Conservation (phyloP, 2,797 vertebrate species). For the Acipenser oxyrinchus region DNA sequence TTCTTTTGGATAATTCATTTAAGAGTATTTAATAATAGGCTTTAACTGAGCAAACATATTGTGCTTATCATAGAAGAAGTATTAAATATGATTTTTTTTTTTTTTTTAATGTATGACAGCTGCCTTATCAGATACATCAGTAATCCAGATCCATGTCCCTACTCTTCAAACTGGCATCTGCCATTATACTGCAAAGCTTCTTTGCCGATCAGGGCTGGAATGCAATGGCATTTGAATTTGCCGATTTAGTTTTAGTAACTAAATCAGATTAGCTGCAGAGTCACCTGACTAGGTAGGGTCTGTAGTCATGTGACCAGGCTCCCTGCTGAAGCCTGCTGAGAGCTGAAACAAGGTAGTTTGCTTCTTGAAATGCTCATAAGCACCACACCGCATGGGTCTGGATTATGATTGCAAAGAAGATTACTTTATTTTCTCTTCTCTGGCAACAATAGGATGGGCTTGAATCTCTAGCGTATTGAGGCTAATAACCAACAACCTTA, state of each 20-base stretch:
- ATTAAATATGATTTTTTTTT: no score
- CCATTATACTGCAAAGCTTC: conserved; percentile 30
- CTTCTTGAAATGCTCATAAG: conserved; percentile 42
- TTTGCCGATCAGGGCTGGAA: conserved; percentile 36
- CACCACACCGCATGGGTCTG: conserved; percentile 37
- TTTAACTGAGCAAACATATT: no score
- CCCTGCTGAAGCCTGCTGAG: conserved; percentile 29
- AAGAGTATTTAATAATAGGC: no score
- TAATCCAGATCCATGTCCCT: conserved; percentile 13
- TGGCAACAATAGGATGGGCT: conserved; percentile 26
- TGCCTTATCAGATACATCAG: no score
- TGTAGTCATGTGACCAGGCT: conserved; percentile 27
- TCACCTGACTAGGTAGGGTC: conserved; percentile 35
- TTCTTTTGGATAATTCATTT: no score
- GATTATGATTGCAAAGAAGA: conserved; percentile 45
- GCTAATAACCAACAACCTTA: conserved; percentile 27
- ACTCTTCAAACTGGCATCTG: conserved; percentile 36
- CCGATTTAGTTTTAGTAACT: conserved; percentile 38
- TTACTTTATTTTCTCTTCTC: conserved; percentile 47
- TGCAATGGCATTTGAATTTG: conserved; percentile 30
- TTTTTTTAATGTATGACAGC: no score
- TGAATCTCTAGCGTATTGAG: conserved; percentile 34
- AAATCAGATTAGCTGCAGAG: conserved; percentile 39
- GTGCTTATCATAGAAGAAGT: no score
- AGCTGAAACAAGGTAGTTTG: conserved; percentile 44